Evolutionary conservation across 2,113 vertebrate genomes (phyloP).

Genomic region (Nibea coibor): DNA sequence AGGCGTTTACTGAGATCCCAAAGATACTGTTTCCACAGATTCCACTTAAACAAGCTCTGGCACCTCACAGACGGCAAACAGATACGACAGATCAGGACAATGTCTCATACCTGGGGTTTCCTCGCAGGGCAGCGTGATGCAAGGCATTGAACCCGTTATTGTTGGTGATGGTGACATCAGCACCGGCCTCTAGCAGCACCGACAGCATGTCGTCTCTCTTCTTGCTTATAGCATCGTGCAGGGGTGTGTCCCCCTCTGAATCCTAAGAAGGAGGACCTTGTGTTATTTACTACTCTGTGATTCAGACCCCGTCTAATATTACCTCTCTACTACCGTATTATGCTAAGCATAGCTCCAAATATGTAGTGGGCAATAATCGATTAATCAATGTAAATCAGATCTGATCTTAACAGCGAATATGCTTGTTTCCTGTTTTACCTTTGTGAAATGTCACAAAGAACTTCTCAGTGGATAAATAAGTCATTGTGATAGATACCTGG

Average conservation of each 20-base stretch:
- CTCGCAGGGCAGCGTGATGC: slow-evolving; percentile 95
- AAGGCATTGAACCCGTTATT: slow-evolving; percentile 99
- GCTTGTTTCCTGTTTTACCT: not conserved
- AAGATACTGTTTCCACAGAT: slow-evolving; percentile 10
- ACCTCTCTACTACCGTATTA: not conserved
- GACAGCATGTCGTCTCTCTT: slow-evolving; percentile 99
- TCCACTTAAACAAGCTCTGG: slow-evolving; percentile 7
- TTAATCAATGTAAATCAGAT: not conserved
- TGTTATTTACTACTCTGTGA: slow-evolving; percentile 15
- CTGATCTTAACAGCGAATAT: not conserved
- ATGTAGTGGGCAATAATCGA: not conserved
- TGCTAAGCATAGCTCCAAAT: not conserved
- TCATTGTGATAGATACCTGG: slow-evolving; percentile 85
- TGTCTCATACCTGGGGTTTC: slow-evolving; percentile 93
- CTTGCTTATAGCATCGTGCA: slow-evolving; percentile 99
- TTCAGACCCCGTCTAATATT: not conserved
- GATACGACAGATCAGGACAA: not conserved
- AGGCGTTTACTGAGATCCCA: not conserved
- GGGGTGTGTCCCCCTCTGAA: slow-evolving; percentile 97
- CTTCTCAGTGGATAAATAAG: slow-evolving; percentile 10
- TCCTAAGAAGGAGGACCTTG: slow-evolving; percentile 83
- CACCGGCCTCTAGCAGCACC: slow-evolving; percentile 95
- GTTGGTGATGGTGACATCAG: slow-evolving; percentile 99
- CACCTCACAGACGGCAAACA: not conserved
- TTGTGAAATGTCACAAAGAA: not conserved